phyloP scores from a whole-genome alignment of 1,140 invertebrate genomes.

The Platorchestia sp. region DNA sequence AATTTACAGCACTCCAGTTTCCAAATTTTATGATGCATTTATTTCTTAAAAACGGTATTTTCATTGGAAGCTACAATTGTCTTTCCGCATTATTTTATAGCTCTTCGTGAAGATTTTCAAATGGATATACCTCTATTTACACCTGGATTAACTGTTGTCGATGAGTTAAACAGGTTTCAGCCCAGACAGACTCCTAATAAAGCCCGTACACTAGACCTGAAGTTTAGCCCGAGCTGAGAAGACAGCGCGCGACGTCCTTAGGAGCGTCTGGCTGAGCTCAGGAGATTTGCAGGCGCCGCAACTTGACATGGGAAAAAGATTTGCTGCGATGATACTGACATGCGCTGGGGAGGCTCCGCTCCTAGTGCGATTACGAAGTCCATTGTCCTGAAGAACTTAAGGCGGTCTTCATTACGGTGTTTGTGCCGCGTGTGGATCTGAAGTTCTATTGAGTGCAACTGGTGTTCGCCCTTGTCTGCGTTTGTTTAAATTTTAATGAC shows the following conservation, averaged over 20 bases:
- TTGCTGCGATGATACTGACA: constrained; percentile 32
- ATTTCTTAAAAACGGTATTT: background rate
- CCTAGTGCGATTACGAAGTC: background rate
- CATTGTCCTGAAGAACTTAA: background rate
- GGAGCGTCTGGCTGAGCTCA: constrained; percentile 5
- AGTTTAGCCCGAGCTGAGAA: background rate
- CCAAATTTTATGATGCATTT: no score
- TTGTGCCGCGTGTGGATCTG: background rate
- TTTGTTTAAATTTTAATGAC: background rate
- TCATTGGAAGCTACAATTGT: background rate
- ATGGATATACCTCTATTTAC: no score
- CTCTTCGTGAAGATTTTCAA: background rate
- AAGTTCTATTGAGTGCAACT: background rate
- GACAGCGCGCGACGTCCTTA: background rate
- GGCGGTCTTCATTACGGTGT: background rate
- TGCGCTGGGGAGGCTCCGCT: background rate
- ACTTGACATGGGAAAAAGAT: constrained; percentile 50
- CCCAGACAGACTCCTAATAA: no score
- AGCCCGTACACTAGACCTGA: background rate
- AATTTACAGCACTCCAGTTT: no score
- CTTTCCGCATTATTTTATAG: background rate
- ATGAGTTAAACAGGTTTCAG: no score
- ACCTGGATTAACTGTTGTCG: no score
- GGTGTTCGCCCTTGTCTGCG: background rate
- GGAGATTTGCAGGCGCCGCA: constrained; percentile 27